Conservation (phyloP, 2,797 vertebrate species). For the Micromesistius poutassou region DNA sequence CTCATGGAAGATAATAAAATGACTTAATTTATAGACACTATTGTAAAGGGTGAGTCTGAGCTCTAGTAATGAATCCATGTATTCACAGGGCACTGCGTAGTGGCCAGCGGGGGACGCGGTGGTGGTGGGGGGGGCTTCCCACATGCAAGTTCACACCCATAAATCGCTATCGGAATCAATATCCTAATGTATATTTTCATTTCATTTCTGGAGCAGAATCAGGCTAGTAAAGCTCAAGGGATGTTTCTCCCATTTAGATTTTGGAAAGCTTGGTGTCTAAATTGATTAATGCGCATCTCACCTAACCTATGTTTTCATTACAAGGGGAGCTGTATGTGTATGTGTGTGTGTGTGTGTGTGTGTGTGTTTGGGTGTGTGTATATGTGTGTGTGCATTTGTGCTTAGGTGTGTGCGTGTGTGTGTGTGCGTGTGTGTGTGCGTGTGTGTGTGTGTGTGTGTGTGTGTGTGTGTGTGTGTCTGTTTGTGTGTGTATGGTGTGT, state of each 20-base stretch:
- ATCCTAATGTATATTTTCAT: constrained; percentile 58
- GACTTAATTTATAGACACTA: constrained; percentile 34
- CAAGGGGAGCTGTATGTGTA: constrained; percentile 41
- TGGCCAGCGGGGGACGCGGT: not conserved
- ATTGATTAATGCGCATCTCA: constrained; percentile 71
- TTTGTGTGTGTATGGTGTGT: too few relatives aligned
- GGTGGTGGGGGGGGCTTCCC: constrained; percentile 16
- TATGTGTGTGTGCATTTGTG: too few relatives aligned
- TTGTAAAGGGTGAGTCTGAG: constrained; percentile 29
- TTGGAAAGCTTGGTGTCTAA: constrained; percentile 69
- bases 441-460: too few relatives aligned
- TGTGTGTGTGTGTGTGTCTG: too few relatives aligned
- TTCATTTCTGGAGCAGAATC: constrained; percentile 65
- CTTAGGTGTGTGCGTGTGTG: too few relatives aligned
- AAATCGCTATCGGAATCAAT: constrained; percentile 57
- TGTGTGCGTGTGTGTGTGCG: too few relatives aligned
- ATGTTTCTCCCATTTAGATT: constrained; percentile 76
- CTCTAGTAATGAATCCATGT: constrained; percentile 17
- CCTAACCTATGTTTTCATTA: constrained; percentile 78
- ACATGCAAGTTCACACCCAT: constrained; percentile 25
- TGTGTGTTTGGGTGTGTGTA: too few relatives aligned
- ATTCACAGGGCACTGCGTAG: constrained; percentile 35
- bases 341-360: too few relatives aligned
- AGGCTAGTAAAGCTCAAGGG: constrained; percentile 72
- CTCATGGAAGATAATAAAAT: constrained; percentile 41